phyloP scores from a whole-genome alignment of 2,888 invertebrate species.

The Hylaea fasciaria region DNA sequence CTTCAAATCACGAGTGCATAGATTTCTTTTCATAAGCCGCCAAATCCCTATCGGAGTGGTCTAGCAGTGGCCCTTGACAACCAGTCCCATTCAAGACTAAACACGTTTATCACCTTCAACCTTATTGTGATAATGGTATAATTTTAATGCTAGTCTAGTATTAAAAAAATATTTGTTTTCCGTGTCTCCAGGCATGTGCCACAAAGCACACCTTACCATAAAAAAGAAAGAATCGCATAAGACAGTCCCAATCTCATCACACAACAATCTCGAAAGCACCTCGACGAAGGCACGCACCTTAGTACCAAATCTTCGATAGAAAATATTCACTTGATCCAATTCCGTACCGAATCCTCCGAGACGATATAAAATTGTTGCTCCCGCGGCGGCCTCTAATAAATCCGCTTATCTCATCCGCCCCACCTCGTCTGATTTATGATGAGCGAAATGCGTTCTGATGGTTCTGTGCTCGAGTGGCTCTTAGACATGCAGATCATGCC shows the following conservation, averaged over 20 bases:
- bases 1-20: too few species aligned
- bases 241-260: too few species aligned
- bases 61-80: too few species aligned
- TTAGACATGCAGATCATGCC: slow-evolving; percentile 32
- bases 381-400: slow-evolving; percentile 59
- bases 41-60: too few species aligned
- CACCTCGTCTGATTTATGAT: slow-evolving; percentile 41
- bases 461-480: slow-evolving; percentile 21
- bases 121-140: too few species aligned
- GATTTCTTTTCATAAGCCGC: too few species aligned
- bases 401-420: slow-evolving; percentile 53
- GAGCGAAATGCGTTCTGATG: slow-evolving; percentile 40
- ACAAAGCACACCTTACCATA: too few species aligned
- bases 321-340: slow-evolving; percentile 65
- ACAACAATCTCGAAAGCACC: background rate
- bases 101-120: too few species aligned
- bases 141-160: too few species aligned
- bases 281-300: slow-evolving; percentile 21
- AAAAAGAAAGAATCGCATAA: too few species aligned
- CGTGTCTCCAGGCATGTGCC: background rate
- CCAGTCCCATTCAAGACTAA: too few species aligned
- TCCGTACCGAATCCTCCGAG: slow-evolving; percentile 49
- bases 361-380: slow-evolving; percentile 62
- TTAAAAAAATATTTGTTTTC: too few species aligned
- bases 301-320: slow-evolving; percentile 39